Evolutionary conservation across 2,888 invertebrate genomes (phyloP).

Genomic region (Andrena bicolor): DNA sequence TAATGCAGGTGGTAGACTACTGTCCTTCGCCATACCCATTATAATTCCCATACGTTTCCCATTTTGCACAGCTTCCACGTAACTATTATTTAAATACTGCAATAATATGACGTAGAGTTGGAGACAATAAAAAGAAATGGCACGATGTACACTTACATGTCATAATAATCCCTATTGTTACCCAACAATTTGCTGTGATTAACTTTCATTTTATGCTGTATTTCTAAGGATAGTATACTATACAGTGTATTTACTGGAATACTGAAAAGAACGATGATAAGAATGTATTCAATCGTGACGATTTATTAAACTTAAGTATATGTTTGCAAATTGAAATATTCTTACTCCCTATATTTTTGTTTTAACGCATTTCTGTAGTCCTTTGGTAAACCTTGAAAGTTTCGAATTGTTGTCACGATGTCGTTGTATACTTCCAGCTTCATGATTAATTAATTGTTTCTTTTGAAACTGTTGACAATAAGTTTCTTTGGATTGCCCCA

Average conservation of each 20-base stretch:
- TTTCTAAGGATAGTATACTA: slow-evolving; percentile 90
- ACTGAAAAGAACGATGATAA: slow-evolving; percentile 82
- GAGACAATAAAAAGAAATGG: background rate
- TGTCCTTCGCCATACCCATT: slow-evolving; percentile 86
- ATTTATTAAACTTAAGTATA: slow-evolving; percentile 2
- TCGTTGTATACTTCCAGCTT: slow-evolving; percentile 85
- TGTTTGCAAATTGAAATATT: slow-evolving; percentile 1
- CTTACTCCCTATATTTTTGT: slow-evolving; percentile 87
- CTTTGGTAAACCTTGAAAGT: slow-evolving; percentile 87
- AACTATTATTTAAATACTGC: slow-evolving; percentile 51
- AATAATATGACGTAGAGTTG: slow-evolving; percentile 35
- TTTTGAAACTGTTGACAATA: background rate
- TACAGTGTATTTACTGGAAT: slow-evolving; percentile 88
- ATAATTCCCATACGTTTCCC: slow-evolving; percentile 87
- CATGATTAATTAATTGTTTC: slow-evolving; percentile 70
- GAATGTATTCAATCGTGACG: background rate
- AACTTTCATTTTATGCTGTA: slow-evolving; percentile 88
- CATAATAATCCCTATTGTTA: slow-evolving; percentile 87
- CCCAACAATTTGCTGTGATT: slow-evolving; percentile 88
- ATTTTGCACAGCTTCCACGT: slow-evolving; percentile 82
- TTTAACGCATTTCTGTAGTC: slow-evolving; percentile 88
- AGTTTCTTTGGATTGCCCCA: background rate
- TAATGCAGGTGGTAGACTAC: slow-evolving; percentile 87
- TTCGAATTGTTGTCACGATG: slow-evolving; percentile 87
- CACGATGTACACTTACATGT: slow-evolving; percentile 82